Conservation (phyloP, 2,888 invertebrate species). For the Catocala nupta region DNA sequence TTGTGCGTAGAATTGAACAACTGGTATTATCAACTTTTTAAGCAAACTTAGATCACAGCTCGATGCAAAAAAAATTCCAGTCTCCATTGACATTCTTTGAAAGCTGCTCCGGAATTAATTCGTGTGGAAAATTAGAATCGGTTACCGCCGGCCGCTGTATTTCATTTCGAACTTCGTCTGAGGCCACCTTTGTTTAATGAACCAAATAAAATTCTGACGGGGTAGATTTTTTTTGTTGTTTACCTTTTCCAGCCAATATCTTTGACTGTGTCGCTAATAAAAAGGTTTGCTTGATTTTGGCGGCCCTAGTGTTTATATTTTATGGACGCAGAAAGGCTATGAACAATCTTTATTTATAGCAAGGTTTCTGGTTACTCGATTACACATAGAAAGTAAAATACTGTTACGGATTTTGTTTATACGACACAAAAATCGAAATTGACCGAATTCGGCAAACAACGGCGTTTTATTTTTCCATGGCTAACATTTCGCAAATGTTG, state of each 20-base stretch:
- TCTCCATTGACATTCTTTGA: conserved; percentile 28
- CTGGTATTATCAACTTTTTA: background rate
- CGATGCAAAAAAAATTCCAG: conserved; percentile 15
- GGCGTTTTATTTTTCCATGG: no score
- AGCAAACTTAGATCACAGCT: conserved; percentile 6
- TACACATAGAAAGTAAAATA: no score
- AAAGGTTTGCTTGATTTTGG: conserved; percentile 27
- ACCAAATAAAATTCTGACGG: conserved; percentile 60
- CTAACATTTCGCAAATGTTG: no score
- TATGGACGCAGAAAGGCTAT: background rate
- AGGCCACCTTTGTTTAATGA: conserved; percentile 66
- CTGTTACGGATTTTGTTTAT: no score
- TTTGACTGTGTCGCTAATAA: conserved; percentile 46
- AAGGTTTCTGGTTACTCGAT: no score
- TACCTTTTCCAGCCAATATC: conserved; percentile 50
- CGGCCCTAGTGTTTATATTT: background rate
- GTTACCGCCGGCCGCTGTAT: conserved; percentile 57
- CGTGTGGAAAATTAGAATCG: conserved; percentile 66
- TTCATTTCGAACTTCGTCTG: conserved; percentile 54
- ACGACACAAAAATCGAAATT: no score
- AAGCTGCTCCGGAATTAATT: conserved; percentile 57
- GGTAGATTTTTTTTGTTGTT: conserved; percentile 55
- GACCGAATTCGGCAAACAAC: no score
- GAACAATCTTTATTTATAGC: no score
- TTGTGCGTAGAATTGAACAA: background rate